Evolutionary conservation across 2,797 vertebrate species (phyloP), one percentile per base, ranked within the genome.

Genomic region (Telmatherina bonti): DNA sequence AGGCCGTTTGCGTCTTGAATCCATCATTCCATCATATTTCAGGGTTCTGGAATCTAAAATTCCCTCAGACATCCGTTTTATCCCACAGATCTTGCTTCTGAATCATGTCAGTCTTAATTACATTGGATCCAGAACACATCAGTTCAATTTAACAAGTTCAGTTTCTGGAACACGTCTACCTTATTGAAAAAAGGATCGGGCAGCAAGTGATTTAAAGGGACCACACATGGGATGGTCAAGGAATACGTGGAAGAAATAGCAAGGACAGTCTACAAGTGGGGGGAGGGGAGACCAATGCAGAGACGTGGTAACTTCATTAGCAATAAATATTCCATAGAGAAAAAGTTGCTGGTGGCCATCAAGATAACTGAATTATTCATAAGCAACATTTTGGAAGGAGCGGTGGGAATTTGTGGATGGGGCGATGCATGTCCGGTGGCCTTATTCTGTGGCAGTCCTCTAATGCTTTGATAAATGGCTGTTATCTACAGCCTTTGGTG

Each of bases 401-500:
- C 81, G 35, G 78, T 67, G 86, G 80, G 83, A 85, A 78, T 86
- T 81, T 74, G 79, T n/a, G 88, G 86, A 86, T 56, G 13, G 83
- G 87, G 78, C 87, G 89, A 90, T 88, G 89, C 91, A 82, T 92
- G 91, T 92, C 92, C 88, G 51, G 73, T 92, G 92, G 92, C 91
- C 93, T 90, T 90, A 89, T 92, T 93, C 86, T 65, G 80, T 88
- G 89, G 83, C 88, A 81, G 78, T 62, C 74, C 85, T 88, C 90
- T 92, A 91, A 92, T 91, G 90, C 89, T 91, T 87, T 93, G 92
- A 94, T 93, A 92, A 93, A 94, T 93, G 93, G 90, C 90, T 86
- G 88, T 92, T 91, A 91, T 92, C 91, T 91, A 80, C 84, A 89
- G 79, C 90, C 90, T 87, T 90, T 85, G 91, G 91, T 90, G 90